Conservation (phyloP, 2,888 invertebrate species). For the Drosophila formosana region DNA sequence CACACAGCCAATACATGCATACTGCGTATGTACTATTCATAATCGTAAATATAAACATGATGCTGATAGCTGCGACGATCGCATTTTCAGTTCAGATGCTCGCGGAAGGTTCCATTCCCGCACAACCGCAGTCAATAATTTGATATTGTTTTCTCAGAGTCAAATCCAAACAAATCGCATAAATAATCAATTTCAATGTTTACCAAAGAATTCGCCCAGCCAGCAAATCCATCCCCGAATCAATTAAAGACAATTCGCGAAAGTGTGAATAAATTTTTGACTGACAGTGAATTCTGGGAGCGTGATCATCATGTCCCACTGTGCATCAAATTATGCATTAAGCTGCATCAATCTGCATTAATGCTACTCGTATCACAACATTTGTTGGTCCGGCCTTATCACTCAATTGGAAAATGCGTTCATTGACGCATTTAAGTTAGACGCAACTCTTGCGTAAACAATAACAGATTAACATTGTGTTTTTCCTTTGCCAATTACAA, state of each 20-base stretch:
- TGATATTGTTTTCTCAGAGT: constrained; percentile 24
- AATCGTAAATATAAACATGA: constrained; percentile 32
- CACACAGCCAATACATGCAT: constrained; percentile 25
- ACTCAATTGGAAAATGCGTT: constrained; percentile 60
- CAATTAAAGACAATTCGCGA: not conserved
- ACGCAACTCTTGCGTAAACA: constrained; percentile 66
- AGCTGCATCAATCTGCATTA: not conserved
- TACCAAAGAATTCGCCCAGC: constrained; percentile 16
- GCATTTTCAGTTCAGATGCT: constrained; percentile 40
- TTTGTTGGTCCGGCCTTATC: constrained; percentile 46
- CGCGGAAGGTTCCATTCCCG: constrained; percentile 30
- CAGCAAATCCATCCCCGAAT: constrained; percentile 3
- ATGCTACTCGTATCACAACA: constrained; percentile 17
- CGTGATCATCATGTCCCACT: not conserved
- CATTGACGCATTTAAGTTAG: constrained; percentile 72
- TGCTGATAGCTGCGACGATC: constrained; percentile 55
- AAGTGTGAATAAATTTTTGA: not conserved
- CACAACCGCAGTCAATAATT: constrained; percentile 40
- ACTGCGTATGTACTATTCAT: constrained; percentile 12
- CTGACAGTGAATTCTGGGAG: not conserved
- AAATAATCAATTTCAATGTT: constrained; percentile 19
- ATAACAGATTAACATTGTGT: constrained; percentile 61
- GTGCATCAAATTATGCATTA: constrained; percentile 12
- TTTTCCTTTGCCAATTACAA: constrained; percentile 51
- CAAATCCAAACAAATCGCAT: constrained; percentile 6